Base-by-base conservation (phyloP, 2,797 vertebrate genomes). In the Diceros bicornis region DNA sequence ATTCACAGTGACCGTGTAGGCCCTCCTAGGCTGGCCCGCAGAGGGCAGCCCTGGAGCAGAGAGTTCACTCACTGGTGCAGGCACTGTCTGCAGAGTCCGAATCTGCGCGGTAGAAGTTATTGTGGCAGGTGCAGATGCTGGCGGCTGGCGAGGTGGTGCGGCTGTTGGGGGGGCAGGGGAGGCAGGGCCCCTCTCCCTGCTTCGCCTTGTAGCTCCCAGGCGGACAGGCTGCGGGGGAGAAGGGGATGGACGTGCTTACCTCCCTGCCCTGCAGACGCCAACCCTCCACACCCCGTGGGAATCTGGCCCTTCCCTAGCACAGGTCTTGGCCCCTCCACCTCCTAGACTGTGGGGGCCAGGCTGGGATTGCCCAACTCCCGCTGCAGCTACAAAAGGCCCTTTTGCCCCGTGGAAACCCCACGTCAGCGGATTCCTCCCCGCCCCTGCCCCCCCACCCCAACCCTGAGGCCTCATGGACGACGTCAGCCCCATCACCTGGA, bases 121-220 rank as follows among this genome's bases (percentile, higher is more conserved):
- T 99, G 32, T 99, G 99, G 98, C 99, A 99, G 13, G 99, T 99
- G 97, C 99, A 99, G 95, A 99, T 97, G 14, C 96, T 99, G 77
- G 99, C 99, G 2, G 99, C 99, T 50, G 99, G 99, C 0, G 99
- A 99, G 89, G 98, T 99, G 93, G 99, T 99, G 1, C 99, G 99
- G 98, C 99, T 99, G 95, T 99, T 99, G 90, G 99, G 98, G 20
- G 99, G 99, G 85, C 99, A 99, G 11, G 99, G 99, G 29, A 99
- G 97, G 74, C 99, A 99, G 89, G 99, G 98, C 14, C 99, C 98
- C 62, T 99, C 99, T 6, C 99, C 99, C 97, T 99, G 99, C 98
- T 99, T 99, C 7, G 99, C 99, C 98, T 99, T 99, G 98, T 99
- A 99, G 90, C 99, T 99, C 93, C 99, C 99, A 0, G 99, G 99